A percentile compares a stretch with the other conserved stretches of the same genome.
phyloP scores from a whole-genome alignment of 2,113 vertebrate species.

The Saccopteryx leptura region DNA sequence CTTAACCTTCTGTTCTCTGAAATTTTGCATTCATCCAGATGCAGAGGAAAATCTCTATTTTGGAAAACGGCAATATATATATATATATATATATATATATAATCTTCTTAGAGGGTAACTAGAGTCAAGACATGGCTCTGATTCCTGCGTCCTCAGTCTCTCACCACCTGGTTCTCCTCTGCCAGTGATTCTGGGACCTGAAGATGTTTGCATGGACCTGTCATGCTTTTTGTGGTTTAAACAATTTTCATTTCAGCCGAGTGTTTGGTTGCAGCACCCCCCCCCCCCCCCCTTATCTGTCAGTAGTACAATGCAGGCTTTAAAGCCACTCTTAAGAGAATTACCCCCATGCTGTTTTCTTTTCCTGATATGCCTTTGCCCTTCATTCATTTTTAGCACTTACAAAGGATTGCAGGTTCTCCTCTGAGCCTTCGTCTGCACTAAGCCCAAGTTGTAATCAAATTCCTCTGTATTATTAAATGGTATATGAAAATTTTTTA shows the following conservation, averaged over 20 bases:
- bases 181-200: constrained; percentile 73
- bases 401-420: constrained; percentile 43
- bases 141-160: not conserved
- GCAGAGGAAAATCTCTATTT: constrained; percentile 21
- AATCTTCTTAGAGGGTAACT: not conserved
- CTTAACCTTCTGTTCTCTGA: constrained; percentile 12
- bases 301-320: constrained; percentile 76
- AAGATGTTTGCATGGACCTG: constrained; percentile 42
- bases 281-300: constrained; percentile 52
- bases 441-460: constrained; percentile 66
- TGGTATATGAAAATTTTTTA: not conserved
- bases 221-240: constrained; percentile 71
- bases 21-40: not conserved
- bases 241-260: constrained; percentile 73
- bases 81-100: not conserved
- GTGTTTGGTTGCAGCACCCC: constrained; percentile 55
- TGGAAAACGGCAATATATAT: constrained; percentile 22
- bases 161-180: not conserved
- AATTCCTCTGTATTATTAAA: constrained; percentile 60
- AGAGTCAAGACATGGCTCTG: constrained; percentile 9
- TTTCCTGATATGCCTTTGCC: constrained; percentile 69
- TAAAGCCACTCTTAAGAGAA: constrained; percentile 70
- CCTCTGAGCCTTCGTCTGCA: constrained; percentile 71
- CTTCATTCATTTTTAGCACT: constrained; percentile 78
- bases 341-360: constrained; percentile 73